phyloP scores from a whole-genome alignment of 2,797 vertebrate genomes.

The Lacerta viridis region DNA sequence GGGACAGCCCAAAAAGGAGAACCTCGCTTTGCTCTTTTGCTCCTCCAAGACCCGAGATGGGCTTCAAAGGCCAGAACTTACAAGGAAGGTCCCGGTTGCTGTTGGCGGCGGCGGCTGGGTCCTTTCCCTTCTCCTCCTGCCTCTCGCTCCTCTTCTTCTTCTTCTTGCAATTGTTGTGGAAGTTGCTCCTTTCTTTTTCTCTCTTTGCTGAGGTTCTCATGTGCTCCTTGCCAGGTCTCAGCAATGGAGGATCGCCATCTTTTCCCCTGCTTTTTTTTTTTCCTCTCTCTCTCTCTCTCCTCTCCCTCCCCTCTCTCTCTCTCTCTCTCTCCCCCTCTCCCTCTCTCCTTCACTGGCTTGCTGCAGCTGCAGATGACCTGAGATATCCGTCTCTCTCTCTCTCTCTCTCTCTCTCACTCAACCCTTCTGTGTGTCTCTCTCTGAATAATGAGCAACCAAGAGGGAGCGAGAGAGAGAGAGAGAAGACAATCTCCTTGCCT shows the following conservation, averaged over 20 bases:
- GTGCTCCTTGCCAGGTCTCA: slow-evolving; percentile 94
- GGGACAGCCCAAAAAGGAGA: slow-evolving; percentile 47
- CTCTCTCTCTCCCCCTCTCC: slow-evolving; percentile 51
- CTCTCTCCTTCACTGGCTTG: slow-evolving; percentile 85
- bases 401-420: slow-evolving; percentile 81
- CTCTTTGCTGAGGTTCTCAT: slow-evolving; percentile 85
- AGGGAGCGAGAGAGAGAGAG: slow-evolving; percentile 91
- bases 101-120: slow-evolving; percentile 51
- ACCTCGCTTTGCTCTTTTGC: neutral
- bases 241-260: slow-evolving; percentile 99
- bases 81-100: slow-evolving; percentile 79
- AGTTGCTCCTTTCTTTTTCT: slow-evolving; percentile 85
- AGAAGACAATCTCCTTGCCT: slow-evolving; percentile 96
- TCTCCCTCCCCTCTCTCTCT: slow-evolving; percentile 43
- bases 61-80: slow-evolving; percentile 83
- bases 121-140: slow-evolving; percentile 76
- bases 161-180: slow-evolving; percentile 87
- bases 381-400: slow-evolving; percentile 93
- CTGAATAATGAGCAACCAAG: slow-evolving; percentile 99
- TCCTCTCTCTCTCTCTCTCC: slow-evolving; percentile 50
- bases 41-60: slow-evolving; percentile 62
- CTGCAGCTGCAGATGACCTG: slow-evolving; percentile 99
- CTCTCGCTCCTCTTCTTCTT: slow-evolving; percentile 85
- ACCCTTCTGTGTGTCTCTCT: slow-evolving; percentile 93
- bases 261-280: slow-evolving; percentile 93